Base-by-base conservation (phyloP, 1,140 invertebrate genomes). In the Drosophila kepulauana region DNA sequence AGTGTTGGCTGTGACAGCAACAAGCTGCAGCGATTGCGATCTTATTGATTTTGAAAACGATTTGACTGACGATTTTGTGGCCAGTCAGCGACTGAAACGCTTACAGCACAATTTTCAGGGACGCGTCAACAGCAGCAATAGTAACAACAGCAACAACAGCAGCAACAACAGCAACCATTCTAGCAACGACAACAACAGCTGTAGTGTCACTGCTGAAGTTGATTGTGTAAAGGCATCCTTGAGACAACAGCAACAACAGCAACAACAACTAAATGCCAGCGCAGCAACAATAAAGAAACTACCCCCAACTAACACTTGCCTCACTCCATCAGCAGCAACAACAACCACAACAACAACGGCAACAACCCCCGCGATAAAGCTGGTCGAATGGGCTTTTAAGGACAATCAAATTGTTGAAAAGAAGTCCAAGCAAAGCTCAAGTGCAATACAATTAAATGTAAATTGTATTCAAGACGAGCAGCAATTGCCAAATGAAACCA, bases 171-270 rank as follows among this genome's bases (percentile, higher is more conserved):
- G 30, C 54, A 66, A 13, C 54, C 20, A 25, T 25, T 8, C 7
- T 38, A 68, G 6, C 45, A 69, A 38, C 52, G 16, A 54, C 68
- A 68, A 76, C 54, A 71, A 64, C 67, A 64, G 73, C 61, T 64
- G 73, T 71, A 51, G 43, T 64, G 43, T n/a, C n/a, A 43, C 16
- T 41, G 62, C 35, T 72, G 49, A 56, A 63, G 51, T 79, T 79
- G 79, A 91, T 87, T 91, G 81, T 89, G 86, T 90, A 91, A 91
- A 91, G 87, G 87, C 79, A 91, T 87, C 82, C 78, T 81, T 81
- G 52, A 15, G 68, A 68, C 59, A 76, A 45, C 54, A 73, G 59
- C 56, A 20, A 81, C 79, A 68, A 79, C 79, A 82, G 79, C 69
- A 86, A 79, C 76, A 82, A 87, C 78, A 74, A 61, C 43, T 63